These are phyloP conservation scores for Nowickia ferox DNA, from an alignment of 2,888 invertebrate species.

Conservation along the genomic window DNA sequence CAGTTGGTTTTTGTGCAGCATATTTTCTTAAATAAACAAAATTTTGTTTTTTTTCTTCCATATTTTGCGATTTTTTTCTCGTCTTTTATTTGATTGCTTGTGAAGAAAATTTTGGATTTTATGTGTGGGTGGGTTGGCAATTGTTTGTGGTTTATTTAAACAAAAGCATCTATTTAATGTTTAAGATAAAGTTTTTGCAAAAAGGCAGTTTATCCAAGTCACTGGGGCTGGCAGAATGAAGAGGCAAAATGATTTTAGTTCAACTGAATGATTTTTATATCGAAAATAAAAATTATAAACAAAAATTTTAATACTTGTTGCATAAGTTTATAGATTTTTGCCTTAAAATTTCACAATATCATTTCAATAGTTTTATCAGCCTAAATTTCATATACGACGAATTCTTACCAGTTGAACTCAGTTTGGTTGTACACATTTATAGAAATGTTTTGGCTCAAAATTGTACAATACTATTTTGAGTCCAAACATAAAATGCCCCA, in stretches of 20 bases:
- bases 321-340: too few relatives aligned
- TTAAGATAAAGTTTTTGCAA: background rate
- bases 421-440: too few relatives aligned
- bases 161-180: background rate
- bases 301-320: too few relatives aligned
- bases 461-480: too few relatives aligned
- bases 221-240: background rate
- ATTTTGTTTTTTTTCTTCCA: background rate
- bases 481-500: too few relatives aligned
- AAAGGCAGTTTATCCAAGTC: background rate
- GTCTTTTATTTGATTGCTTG: background rate
- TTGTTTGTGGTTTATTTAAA: slow-evolving; percentile 20
- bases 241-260: background rate
- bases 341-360: too few relatives aligned
- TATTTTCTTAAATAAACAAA: slow-evolving; percentile 37
- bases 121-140: slow-evolving; percentile 1
- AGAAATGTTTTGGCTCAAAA: too few relatives aligned
- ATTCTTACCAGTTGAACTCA: too few relatives aligned
- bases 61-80: background rate
- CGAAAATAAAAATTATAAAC: too few relatives aligned
- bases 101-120: slow-evolving; percentile 7
- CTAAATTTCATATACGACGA: too few relatives aligned
- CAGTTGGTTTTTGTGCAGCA: slow-evolving; percentile 21
- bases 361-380: too few relatives aligned
- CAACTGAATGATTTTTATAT: too few relatives aligned